Evolutionary conservation across 2,888 invertebrate species (phyloP).

Genomic region (Pycnomerus fuliginosus): DNA sequence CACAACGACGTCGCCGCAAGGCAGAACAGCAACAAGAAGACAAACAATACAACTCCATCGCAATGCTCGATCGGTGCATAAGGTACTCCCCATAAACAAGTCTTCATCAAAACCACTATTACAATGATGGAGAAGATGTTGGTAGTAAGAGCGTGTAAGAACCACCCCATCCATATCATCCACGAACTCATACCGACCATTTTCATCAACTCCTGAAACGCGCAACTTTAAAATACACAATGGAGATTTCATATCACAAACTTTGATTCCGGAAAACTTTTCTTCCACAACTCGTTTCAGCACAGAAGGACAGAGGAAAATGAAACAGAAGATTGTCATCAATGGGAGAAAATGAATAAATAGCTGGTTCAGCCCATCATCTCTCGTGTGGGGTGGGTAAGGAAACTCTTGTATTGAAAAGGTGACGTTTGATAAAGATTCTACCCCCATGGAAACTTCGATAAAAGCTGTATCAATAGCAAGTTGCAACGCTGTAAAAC

Average conservation of each 20-base stretch:
- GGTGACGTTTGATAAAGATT: conserved; percentile 25
- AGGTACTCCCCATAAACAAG: conserved; percentile 48
- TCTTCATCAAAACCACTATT: conserved; percentile 62
- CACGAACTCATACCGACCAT: conserved; percentile 85
- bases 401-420: conserved; percentile 59
- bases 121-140: conserved; percentile 61
- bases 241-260: too few species aligned
- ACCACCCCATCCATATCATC: conserved; percentile 87
- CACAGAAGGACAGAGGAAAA: conserved; percentile 57
- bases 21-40: conserved; percentile 71
- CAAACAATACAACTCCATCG: conserved; percentile 63
- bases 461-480: conserved; percentile 62
- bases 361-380: conserved; percentile 39
- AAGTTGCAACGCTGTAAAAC: conserved; percentile 61
- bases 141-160: conserved; percentile 72
- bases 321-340: conserved; percentile 52
- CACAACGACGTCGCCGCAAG: conserved; percentile 70
- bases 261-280: conserved; percentile 61
- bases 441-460: conserved; percentile 30
- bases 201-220: conserved; percentile 82
- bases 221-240: too few species aligned
- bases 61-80: conserved; percentile 69
- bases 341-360: conserved; percentile 49
- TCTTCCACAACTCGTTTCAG: conserved; percentile 61
- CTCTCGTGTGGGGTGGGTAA: conserved; percentile 52